Evolutionary conservation across 2,888 invertebrate genomes (phyloP).

Genomic region (Reticulitermes lucifugus): DNA sequence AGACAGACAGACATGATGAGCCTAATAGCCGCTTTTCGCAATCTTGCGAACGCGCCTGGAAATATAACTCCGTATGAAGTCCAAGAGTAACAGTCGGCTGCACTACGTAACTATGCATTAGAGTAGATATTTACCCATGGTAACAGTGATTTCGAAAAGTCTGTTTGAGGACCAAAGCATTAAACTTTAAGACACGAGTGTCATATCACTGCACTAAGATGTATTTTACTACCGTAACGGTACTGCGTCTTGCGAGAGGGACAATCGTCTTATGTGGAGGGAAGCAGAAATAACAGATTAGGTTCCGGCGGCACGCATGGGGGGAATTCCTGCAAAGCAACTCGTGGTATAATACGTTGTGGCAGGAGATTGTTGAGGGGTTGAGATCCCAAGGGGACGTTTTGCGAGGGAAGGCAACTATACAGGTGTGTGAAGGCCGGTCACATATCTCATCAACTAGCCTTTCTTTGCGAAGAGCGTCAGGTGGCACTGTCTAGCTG

Average conservation of each 20-base stretch:
- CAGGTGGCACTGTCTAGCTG: neutral
- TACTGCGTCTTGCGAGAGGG: neutral
- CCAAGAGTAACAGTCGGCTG: no score
- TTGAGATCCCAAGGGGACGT: conserved; percentile 10
- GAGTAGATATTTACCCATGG: no score
- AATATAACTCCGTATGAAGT: no score
- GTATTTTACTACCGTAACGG: no score
- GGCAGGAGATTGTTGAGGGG: neutral
- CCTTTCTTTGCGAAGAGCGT: neutral
- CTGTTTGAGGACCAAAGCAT: no score
- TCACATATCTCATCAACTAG: conserved; percentile 3
- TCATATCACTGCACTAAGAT: no score
- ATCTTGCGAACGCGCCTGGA: no score
- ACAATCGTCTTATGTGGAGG: neutral
- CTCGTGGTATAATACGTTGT: neutral
- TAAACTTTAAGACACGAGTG: no score
- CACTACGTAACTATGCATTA: no score
- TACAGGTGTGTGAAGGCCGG: conserved; percentile 13
- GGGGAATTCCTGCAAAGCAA: neutral
- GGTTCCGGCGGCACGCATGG: neutral
- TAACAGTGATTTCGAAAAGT: no score
- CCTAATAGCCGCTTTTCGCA: no score
- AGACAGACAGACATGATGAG: no score
- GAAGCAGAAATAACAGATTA: neutral
- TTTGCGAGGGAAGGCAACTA: neutral